A percentile compares a stretch with the other conserved stretches of the same genome.
phyloP scores from a whole-genome alignment of 2,113 vertebrate genomes.

The human region GRCh38 chr6:110483001-110483500 shows the following conservation, averaged over 20 bases:
- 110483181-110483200: not conserved
- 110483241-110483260: not conserved
- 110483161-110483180: not conserved
- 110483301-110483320: not conserved
- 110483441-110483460: no score
- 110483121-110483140: not conserved
- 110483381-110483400: not conserved
- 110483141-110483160: not conserved
- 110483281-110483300: not conserved
- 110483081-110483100: not conserved
- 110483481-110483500: no score
- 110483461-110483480: no score
- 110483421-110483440: no score
- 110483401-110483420: accelerated
- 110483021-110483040: not conserved
- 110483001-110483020: not conserved
- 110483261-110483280: not conserved
- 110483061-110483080: not conserved
- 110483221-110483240: not conserved
- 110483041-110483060: not conserved
- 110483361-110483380: not conserved
- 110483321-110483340: not conserved
- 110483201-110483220: not conserved
- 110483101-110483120: not conserved
- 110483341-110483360: not conserved